Percentiles rank a stretch among this genome's conserved stretches.
These are phyloP conservation scores for Rhyacophila evoluta DNA, from an alignment of 2,888 invertebrate species.

Conservation along the genomic window DNA sequence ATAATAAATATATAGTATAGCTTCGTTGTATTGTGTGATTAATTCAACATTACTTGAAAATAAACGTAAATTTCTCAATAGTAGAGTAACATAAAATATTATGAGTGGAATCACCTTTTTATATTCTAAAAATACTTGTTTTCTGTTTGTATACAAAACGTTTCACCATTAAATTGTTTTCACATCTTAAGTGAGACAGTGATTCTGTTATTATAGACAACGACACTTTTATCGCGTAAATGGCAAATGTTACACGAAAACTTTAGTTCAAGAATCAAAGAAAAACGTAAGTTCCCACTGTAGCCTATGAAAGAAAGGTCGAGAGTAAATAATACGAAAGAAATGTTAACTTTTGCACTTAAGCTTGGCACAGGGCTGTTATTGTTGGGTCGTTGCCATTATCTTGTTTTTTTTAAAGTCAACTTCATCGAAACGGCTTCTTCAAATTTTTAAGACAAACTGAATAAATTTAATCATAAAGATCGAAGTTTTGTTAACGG, in stretches of 20 bases:
- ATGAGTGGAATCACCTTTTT: too few relatives aligned
- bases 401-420: background rate
- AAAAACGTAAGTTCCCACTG: background rate
- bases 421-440: background rate
- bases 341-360: slow-evolving; percentile 22
- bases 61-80: too few relatives aligned
- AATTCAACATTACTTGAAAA: too few relatives aligned
- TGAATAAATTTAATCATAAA: background rate
- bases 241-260: background rate
- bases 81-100: too few relatives aligned
- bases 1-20: too few relatives aligned
- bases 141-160: background rate
- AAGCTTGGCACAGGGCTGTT: slow-evolving; percentile 13
- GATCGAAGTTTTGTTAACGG: background rate
- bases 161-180: background rate
- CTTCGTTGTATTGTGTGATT: too few relatives aligned
- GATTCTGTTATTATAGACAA: background rate
- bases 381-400: slow-evolving; percentile 6
- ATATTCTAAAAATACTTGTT: too few relatives aligned
- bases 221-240: background rate
- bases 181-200: background rate
- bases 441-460: background rate
- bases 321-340: slow-evolving; percentile 3
- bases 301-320: background rate
- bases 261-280: background rate